phyloP scores from a whole-genome alignment of 2,888 invertebrate species.

The Callosobruchus maculatus region DNA sequence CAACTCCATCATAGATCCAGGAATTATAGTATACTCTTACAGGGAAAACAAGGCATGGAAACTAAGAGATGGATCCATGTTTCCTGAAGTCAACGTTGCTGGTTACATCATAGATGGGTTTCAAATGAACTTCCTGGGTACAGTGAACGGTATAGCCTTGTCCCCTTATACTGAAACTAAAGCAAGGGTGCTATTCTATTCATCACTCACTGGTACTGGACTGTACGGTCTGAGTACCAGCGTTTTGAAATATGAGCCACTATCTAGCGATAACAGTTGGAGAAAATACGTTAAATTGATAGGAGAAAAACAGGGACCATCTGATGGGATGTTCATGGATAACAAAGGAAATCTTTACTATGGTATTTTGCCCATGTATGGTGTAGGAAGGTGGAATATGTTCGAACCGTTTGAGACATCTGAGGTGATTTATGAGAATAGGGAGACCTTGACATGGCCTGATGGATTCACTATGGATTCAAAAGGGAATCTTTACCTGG shows the following conservation, averaged over 20 bases:
- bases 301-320: slow-evolving; percentile 60
- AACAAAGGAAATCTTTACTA: slow-evolving; percentile 63
- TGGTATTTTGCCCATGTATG: slow-evolving; percentile 64
- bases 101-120: slow-evolving; percentile 56
- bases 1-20: slow-evolving; percentile 62
- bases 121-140: slow-evolving; percentile 52
- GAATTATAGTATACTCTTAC: slow-evolving; percentile 66
- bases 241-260: slow-evolving; percentile 56
- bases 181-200: slow-evolving; percentile 34
- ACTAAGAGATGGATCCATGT: slow-evolving; percentile 65
- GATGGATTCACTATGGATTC: slow-evolving; percentile 66
- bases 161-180: slow-evolving; percentile 50
- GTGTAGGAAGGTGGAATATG: slow-evolving; percentile 68
- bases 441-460: slow-evolving; percentile 65
- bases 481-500: slow-evolving; percentile 60
- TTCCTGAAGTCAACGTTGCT: slow-evolving; percentile 56
- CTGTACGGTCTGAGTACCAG: slow-evolving; percentile 62
- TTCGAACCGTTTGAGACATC: slow-evolving; percentile 53
- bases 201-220: slow-evolving; percentile 34
- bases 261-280: slow-evolving; percentile 36
- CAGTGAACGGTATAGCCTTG: slow-evolving; percentile 69
- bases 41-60: slow-evolving; percentile 66
- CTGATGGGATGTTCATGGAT: slow-evolving; percentile 69
- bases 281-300: slow-evolving; percentile 27
- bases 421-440: slow-evolving; percentile 53